Evolutionary conservation across 1,140 invertebrate species (phyloP).

Genomic region (Calycopis cecrops): DNA sequence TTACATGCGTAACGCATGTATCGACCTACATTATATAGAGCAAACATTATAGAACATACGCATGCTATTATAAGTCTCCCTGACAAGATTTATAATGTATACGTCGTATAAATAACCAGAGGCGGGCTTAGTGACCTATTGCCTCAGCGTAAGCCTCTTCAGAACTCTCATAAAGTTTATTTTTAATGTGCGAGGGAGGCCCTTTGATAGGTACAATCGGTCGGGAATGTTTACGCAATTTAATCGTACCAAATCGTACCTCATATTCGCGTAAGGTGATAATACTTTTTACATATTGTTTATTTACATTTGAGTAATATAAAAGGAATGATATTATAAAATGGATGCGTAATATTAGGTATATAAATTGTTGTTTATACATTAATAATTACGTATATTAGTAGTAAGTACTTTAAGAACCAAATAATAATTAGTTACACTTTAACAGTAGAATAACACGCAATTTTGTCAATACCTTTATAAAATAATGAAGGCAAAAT

Average conservation of each 20-base stretch:
- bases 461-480: too few species aligned
- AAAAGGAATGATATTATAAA: too few species aligned
- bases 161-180: slow-evolving; percentile 43
- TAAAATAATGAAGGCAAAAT: too few species aligned
- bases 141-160: slow-evolving; percentile 37
- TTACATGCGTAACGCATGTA: slow-evolving; percentile 20
- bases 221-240: slow-evolving; percentile 13
- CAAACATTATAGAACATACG: slow-evolving; percentile 5
- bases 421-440: too few species aligned
- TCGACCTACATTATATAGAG: slow-evolving; percentile 18
- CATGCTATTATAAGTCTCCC: slow-evolving; percentile 19
- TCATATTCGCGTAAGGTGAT: background rate
- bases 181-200: slow-evolving; percentile 47
- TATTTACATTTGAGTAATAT: too few species aligned
- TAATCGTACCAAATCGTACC: slow-evolving; percentile 8
- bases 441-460: too few species aligned
- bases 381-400: too few species aligned
- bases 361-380: too few species aligned
- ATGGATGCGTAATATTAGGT: too few species aligned
- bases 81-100: slow-evolving; percentile 27
- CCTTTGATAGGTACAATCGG: slow-evolving; percentile 34
- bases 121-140: slow-evolving; percentile 47
- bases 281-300: too few species aligned
- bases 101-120: slow-evolving; percentile 30
- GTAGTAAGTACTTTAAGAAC: too few species aligned